Evolutionary conservation across 2,797 vertebrate species (phyloP).

Genomic region (Hippopotamyrus pictus): DNA sequence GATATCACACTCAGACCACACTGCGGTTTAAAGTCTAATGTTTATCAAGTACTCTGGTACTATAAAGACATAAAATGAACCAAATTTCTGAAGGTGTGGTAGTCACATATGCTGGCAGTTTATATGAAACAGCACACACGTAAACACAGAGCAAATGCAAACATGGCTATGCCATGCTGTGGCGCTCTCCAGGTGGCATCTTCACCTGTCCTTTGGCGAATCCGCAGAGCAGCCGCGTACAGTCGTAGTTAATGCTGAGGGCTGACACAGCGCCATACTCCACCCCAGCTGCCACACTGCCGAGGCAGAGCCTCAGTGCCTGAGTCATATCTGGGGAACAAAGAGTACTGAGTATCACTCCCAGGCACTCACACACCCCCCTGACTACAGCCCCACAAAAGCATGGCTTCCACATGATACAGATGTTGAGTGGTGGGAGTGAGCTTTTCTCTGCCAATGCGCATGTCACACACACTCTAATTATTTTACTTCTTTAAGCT

Average conservation of each 20-base stretch:
- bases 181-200: neutral
- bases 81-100: neutral
- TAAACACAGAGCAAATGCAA: neutral
- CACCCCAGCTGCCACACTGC: constrained; percentile 80
- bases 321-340: constrained; percentile 80
- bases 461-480: neutral
- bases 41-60: neutral
- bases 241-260: constrained; percentile 90
- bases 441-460: neutral
- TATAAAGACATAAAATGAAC: neutral
- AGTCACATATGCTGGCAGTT: neutral
- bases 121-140: neutral
- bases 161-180: neutral
- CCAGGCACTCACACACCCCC: neutral
- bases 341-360: neutral
- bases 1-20: neutral
- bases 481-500: neutral
- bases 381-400: neutral
- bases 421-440: neutral
- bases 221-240: constrained; percentile 87
- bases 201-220: constrained; percentile 93
- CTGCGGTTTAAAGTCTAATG: neutral
- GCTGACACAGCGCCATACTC: constrained; percentile 93
- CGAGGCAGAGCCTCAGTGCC: constrained; percentile 86
- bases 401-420: neutral